Evolutionary conservation across 2,113 vertebrate species (phyloP), one percentile per base, ranked within the genome.

Genomic region (Phalacrocorax brasilianus): DNA sequence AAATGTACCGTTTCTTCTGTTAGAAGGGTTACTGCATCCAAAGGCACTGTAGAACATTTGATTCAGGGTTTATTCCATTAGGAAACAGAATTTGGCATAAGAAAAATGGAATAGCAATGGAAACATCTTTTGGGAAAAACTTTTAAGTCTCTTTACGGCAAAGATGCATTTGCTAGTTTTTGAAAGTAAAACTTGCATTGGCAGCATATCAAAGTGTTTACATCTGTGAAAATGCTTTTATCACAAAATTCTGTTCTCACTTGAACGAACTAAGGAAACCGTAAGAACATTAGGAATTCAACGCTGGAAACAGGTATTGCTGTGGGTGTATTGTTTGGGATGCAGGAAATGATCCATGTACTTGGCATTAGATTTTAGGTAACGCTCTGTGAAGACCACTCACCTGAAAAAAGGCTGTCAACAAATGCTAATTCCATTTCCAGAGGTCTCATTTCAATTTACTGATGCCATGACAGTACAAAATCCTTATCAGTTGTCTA

Each of bases 171-270:
- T 55, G 63, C 68, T 86, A 35, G 28, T n/a, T 96, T 93, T 81
- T 84, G 32, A 93, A 91, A 92, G 47, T n/a, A 93, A 92, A 93
- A 94, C 86, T 28, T 75, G 24, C 59, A 84, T 8, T 92, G 91
- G 72, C 88, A 95, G 50, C 6, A 1, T 58, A 90, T 90, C 76
- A 92, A 86, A 93, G 88, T 38, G 90, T 84, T 90, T 86, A 81
- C 61, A 80, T 59, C 72, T 86, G 75, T 77, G 85, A 85, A 96
- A 91, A 86, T 0, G 0, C 27, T 71, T 85, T 85, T 78, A 80
- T 63, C 79, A 74, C 35, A 88, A 74, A 85, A 63, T 30, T 80
- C 79, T 91, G 42, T 26, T 84, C 53, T 77, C 65, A 42, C 63
- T 91, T 79, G 74, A 70, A 70, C 75, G 83, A 74, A 35, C 78